Percentiles rank a stretch among this genome's conserved stretches.
Conservation (phyloP, 1,140 invertebrate species). For the Aphaenogaster rudis region DNA sequence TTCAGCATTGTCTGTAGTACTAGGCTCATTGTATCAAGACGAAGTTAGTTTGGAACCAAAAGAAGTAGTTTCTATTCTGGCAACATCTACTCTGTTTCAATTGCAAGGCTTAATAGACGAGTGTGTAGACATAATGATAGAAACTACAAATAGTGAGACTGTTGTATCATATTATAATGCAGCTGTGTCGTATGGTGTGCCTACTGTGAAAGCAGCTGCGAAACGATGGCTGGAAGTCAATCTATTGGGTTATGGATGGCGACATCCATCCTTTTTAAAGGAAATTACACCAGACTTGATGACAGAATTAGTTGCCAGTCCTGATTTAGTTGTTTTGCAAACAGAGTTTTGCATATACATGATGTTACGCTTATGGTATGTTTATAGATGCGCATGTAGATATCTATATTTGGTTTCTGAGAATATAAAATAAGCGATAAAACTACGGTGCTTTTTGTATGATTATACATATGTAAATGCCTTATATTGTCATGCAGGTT, state of each 20-base stretch:
- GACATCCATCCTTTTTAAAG: constrained; percentile 87
- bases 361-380: constrained; percentile 90
- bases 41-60: constrained; percentile 92
- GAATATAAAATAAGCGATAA: background rate
- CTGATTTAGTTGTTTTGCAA: constrained; percentile 92
- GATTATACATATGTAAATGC: background rate
- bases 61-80: constrained; percentile 91
- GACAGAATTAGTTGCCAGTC: constrained; percentile 89
- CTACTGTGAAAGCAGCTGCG: constrained; percentile 89
- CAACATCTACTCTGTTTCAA: constrained; percentile 93
- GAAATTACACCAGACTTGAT: constrained; percentile 90
- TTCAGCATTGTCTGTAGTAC: constrained; percentile 90
- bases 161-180: constrained; percentile 91
- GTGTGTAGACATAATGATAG: constrained; percentile 92
- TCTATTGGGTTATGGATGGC: constrained; percentile 89
- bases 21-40: constrained; percentile 94
- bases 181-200: constrained; percentile 90
- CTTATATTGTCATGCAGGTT: constrained; percentile 73
- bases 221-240: constrained; percentile 92
- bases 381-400: constrained; percentile 54
- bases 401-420: background rate
- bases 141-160: constrained; percentile 91
- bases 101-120: constrained; percentile 92
- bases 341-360: constrained; percentile 94
- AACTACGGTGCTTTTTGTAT: background rate